Conservation (phyloP, 2,113 vertebrate genomes). For the Turdus rufiventris region DNA sequence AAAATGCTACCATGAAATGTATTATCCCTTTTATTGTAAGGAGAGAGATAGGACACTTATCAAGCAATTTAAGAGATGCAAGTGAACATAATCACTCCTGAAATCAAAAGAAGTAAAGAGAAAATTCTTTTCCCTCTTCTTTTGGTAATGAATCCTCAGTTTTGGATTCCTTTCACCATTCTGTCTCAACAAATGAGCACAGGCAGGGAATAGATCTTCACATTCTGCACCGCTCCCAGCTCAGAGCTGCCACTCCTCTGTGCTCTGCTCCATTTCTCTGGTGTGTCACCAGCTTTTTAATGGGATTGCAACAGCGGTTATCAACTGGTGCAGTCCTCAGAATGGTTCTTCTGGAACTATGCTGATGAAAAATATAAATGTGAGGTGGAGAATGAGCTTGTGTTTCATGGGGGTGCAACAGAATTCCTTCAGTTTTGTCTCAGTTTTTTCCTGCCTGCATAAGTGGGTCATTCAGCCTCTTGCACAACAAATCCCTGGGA, state of each 20-base stretch:
- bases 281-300: not conserved
- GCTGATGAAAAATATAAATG: not conserved
- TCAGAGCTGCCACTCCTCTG: not conserved
- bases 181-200: not conserved
- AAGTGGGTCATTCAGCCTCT: not conserved
- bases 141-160: constrained; percentile 6
- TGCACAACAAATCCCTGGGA: not conserved
- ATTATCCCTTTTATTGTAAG: constrained; percentile 18
- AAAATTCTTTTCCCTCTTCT: not conserved
- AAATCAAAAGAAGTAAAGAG: constrained; percentile 38
- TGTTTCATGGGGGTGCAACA: not conserved
- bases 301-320: not conserved
- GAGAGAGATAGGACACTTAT: constrained; percentile 15
- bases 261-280: not conserved
- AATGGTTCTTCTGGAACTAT: not conserved
- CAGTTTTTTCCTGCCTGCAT: not conserved
- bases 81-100: constrained; percentile 34
- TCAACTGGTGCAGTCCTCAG: not conserved
- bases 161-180: not conserved
- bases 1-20: constrained; percentile 13
- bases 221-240: not conserved
- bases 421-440: not conserved
- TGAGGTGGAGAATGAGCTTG: not conserved
- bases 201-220: constrained; percentile 12
- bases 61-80: constrained; percentile 13